These are phyloP conservation scores for Pelosia muscerda DNA, from an alignment of 2,888 invertebrate species.

Conservation along the genomic window DNA sequence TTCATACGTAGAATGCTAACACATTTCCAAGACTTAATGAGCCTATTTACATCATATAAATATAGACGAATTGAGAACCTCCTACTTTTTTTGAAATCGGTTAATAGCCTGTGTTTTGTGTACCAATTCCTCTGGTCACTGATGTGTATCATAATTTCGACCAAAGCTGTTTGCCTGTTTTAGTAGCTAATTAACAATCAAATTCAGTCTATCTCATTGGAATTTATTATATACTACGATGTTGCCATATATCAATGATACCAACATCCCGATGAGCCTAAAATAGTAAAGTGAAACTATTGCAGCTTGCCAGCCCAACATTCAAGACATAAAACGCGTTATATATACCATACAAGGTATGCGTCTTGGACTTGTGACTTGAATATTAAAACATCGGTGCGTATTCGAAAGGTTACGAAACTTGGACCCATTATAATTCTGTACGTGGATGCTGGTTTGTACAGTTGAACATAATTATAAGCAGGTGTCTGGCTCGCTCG, in stretches of 20 bases:
- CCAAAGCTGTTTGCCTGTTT: too few relatives aligned
- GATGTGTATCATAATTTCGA: too few relatives aligned
- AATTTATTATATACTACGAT: background rate
- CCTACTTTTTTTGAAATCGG: too few relatives aligned
- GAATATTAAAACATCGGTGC: conserved; percentile 29
- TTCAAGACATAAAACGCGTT: conserved; percentile 21
- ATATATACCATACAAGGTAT: conserved; percentile 31
- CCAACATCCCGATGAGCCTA: background rate
- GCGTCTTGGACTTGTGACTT: conserved; percentile 25
- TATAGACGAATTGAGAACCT: too few relatives aligned
- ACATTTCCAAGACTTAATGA: too few relatives aligned
- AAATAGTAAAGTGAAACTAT: conserved; percentile 9
- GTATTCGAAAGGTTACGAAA: conserved; percentile 39
- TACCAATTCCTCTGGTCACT: too few relatives aligned
- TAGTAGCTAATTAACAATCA: too few relatives aligned
- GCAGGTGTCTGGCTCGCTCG: conserved; percentile 18
- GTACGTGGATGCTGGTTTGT: conserved; percentile 18
- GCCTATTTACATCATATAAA: too few relatives aligned
- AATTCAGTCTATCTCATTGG: too few relatives aligned
- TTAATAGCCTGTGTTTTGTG: too few relatives aligned
- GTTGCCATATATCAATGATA: background rate
- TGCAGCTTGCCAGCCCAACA: conserved; percentile 7
- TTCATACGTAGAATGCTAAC: too few relatives aligned
- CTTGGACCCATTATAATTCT: conserved; percentile 40
- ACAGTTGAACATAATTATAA: conserved; percentile 6